Base-by-base conservation (phyloP, 2,113 vertebrate genomes). In the Uria aalge region DNA sequence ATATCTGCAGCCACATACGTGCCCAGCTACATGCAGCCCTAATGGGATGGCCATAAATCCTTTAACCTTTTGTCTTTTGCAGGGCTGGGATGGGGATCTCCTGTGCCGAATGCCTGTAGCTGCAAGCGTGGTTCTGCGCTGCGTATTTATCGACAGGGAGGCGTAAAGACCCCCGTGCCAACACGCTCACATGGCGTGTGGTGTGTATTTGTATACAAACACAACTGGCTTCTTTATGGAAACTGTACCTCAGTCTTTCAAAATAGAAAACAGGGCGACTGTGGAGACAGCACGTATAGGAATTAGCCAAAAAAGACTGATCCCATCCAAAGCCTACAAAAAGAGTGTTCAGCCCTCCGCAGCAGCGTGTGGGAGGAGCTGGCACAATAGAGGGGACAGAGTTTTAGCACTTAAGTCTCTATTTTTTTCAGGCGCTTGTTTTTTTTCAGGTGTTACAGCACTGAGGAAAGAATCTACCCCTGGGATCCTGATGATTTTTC, bases 131-230 rank as follows among this genome's bases (percentile, higher is more conserved):
- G 20, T 66, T 91, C 55, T 77, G 32, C 38, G 55, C 83, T 71
- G 27, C n/a, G 0, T 15, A 7, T 88, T 87, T 67, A 50, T 81
- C 0, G 0, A 6, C n/a, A 34, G 23, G 52, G 32, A 56, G 7
- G n/a, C 18, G 9, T 36, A 17, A 38, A 59, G 83, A 53, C 30
- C 83, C 72, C 89, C 64, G 72, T 62, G 64, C 43, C 64, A 84
- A 67, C 4, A 5, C 2, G 50, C 63, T 48, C 38, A 1, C 20
- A 62, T 72, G 86, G 21, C 83, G 53, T 64, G 78, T 74, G 55
- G 36, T 55, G 53, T 1, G 0, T 45, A 41, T 59, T 59, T 71
- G 59, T 74, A 15, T 36, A 84, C 63, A 89, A 94, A 63, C 59
- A 79, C 57, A 67, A 5, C 34, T 91, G n/a, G 24, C 30, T 62